phyloP scores from a whole-genome alignment of 2,797 vertebrate species.

The Gallinago stenura region DNA sequence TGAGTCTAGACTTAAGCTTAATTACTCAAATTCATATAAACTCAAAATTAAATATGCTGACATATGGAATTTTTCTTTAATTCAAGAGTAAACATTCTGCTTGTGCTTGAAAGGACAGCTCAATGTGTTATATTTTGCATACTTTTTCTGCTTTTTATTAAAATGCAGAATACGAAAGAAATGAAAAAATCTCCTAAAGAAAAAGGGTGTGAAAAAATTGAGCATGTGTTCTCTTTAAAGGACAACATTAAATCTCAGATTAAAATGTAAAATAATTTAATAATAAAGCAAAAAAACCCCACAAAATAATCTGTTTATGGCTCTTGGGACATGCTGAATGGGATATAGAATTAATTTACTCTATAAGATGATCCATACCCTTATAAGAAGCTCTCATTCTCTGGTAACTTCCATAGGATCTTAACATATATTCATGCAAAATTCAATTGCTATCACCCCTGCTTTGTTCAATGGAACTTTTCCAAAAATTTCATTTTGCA shows the following conservation, averaged over 20 bases:
- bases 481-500: not conserved
- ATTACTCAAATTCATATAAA: constrained; percentile 42
- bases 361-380: not conserved
- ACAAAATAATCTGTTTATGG: not conserved
- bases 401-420: not conserved
- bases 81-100: constrained; percentile 10
- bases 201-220: not conserved
- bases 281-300: not conserved
- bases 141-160: not conserved
- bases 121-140: not conserved
- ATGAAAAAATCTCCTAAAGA: not conserved
- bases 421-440: not conserved
- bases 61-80: not conserved
- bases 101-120: not conserved
- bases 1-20: constrained; percentile 51
- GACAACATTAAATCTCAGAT: not conserved
- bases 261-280: not conserved
- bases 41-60: constrained; percentile 28
- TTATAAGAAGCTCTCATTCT: not conserved
- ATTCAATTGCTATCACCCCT: not conserved
- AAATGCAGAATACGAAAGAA: not conserved
- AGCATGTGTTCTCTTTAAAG: not conserved
- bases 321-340: not conserved
- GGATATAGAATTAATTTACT: not conserved
- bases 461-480: not conserved